Evolutionary conservation across 2,113 vertebrate genomes (phyloP), one percentile per base, ranked within the genome.

Genomic region (Sisor rabdophorus): DNA sequence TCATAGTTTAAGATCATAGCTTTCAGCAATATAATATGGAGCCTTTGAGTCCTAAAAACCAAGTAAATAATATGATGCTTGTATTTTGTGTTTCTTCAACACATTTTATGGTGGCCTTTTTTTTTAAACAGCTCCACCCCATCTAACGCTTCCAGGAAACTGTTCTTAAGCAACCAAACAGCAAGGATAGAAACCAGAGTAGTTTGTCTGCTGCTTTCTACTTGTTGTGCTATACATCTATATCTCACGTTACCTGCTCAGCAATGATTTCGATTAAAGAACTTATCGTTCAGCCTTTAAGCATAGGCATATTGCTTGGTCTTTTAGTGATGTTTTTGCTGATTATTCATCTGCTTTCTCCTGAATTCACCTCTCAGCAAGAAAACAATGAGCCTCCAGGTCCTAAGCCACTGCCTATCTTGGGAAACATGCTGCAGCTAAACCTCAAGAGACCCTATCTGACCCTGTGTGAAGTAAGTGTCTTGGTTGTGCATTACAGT

Each of bases 401-500:
- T 28, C 83, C 81, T 53, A 85, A 73, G 63, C 63, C 83, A 4
- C 13, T 84, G 48, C 84, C 84, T 12, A 55, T 87, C 28, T 36
- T 91, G 8, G 87, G 88, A n/a, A 90, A 90, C 75, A 30, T 89
- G 24, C 56, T 85, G 19, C 79, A 85, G 59, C 0, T 88, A 48
- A 86, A 87, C 48, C 78, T 89, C 17, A 77, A 68, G 24, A 85
- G 74, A 47, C 81, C 73, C 0, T 24, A 85, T 67, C 16, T 12
- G 1, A 63, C 50, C 1, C 86, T 89, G 2, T 68, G 17, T 61
- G 11, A 86, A 47, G 89, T 88, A 48, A 79, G 82, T 70, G 36
- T 30, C 4, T 47, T 44, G n/a, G 28, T 12, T 20, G 17, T 44
- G 9, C 40, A 44, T 6, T 44, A 44, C 40, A 44, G 40, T 9